Base-by-base conservation (phyloP, 2,888 invertebrate species). In the Sminthurides aquaticus region DNA sequence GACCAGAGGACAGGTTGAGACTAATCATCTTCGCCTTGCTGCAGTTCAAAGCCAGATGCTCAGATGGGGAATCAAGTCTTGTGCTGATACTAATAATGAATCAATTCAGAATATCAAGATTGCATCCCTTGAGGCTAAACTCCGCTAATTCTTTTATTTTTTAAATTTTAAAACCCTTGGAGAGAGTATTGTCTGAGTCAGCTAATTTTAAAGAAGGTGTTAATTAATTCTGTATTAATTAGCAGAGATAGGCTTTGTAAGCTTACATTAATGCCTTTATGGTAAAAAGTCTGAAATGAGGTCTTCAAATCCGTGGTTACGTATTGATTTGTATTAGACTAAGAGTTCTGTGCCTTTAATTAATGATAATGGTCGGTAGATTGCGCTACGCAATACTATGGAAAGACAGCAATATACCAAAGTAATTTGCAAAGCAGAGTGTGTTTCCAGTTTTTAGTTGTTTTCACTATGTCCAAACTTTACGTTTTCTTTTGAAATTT, bases 41-140 rank as follows among this genome's bases (percentile, higher is more conserved):
- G 61, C 68, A n/a, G 59, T 72, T 43, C 72, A 72, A 62, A 71
- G 65, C 59, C 69, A 72, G 59, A 58, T 71, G 48, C 65, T 71
- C 24, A 69, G 68, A 60, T 72, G 69, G 71, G 70, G 69, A 49
- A 52, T 69, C 3, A 68, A 66, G 58, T 67, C 67, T 59, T 72
- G 72, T 61, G 58, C 67, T 5, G 67, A 65, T 57, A 67, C 67
- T 43, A 69, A 58, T 64, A 60, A 62, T 1, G 70, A 72, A 52
- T 67, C 68, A 11, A 68, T 71, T 49, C 70, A 72, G 64, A 69
- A 71, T 55, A 68, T 72, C 29, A 62, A 67, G 54, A 69, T 72
- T 52, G 64, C 69, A 20, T 64, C 72, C 3, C 56, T 72, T 48
- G 72, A 70, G 43, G 57, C 65, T n/a, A 20, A 65, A n/a, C 49